phyloP scores from a whole-genome alignment of 2,888 invertebrate species.

The Lepidochitona cinerea region DNA sequence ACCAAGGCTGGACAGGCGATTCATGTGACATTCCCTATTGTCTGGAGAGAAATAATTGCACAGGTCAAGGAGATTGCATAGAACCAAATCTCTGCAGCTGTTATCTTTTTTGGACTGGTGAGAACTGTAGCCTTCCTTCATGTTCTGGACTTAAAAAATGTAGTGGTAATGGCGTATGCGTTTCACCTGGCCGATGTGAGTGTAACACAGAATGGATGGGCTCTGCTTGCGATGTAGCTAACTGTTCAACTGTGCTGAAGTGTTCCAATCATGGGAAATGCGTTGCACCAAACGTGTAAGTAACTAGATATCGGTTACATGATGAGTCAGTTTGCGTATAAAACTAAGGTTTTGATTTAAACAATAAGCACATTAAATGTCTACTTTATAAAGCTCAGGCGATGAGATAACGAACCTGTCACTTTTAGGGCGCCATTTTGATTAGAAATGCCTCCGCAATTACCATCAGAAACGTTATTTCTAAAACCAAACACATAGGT shows the following conservation, averaged over 20 bases:
- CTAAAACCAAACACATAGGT: no score
- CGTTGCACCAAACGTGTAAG: slow-evolving; percentile 8
- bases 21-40: background rate
- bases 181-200: slow-evolving; percentile 17
- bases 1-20: slow-evolving; percentile 6
- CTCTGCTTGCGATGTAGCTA: slow-evolving; percentile 10
- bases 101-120: slow-evolving; percentile 15
- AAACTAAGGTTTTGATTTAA: no score
- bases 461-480: no score
- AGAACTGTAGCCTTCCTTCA: slow-evolving; percentile 10
- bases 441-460: no score
- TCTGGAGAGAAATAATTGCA: slow-evolving; percentile 14
- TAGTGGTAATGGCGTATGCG: slow-evolving; percentile 15
- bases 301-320: no score
- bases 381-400: no score
- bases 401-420: no score
- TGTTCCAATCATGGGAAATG: slow-evolving; percentile 22
- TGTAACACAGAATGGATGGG: slow-evolving; percentile 22
- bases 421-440: no score
- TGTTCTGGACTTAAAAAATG: slow-evolving; percentile 23
- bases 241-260: slow-evolving; percentile 15
- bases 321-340: no score
- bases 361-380: no score
- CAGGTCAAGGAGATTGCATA: slow-evolving; percentile 19
- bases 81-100: slow-evolving; percentile 20